Base-by-base conservation (phyloP, 2,113 vertebrate genomes). In the Plectropomus leopardus region DNA sequence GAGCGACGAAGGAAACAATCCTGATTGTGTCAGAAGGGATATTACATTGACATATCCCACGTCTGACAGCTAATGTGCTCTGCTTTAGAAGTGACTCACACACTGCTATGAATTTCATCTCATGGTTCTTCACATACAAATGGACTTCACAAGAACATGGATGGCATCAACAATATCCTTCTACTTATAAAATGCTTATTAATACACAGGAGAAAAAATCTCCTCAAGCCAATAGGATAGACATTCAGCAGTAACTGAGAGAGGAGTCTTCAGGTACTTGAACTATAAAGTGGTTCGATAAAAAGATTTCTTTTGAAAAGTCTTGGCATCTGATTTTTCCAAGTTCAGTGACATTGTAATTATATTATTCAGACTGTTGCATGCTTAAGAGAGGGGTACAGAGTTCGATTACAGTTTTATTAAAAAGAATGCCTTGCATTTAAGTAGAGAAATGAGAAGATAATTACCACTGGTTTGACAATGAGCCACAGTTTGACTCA, bases 31-130 rank as follows among this genome's bases (percentile, higher is more conserved):
- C 94, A 95, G 87, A 87, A 83, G 90, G 90, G 88, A 94, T 94
- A 95, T 94, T 94, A 91, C 92, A 93, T 92, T 92, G 93, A 94
- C 94, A 94, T 89, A 87, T 92, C 91, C 91, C 40, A 72, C 71
- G 23, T 79, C 88, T 93, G 95, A 93, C 93, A 95, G 91, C 89
- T 88, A 90, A 94, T 94, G 84, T 42, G 86, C 92, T 92, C 92
- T 89, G 90, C 92, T 92, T 91, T 88, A 63, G 88, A 93, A 88
- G 86, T 88, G 86, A 88, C 88, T 88, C 88, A 85, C 28, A 32
- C 70, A 77, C 78, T 71, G 36, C 60, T 73, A 80, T 87, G 78
- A 89, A 92, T 91, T 90, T 85, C 63, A 88, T 83, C 78, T 61
- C 84, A 80, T 54, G 75, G 65, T 48, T 76, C 64, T 69, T 83